Evolutionary conservation across 2,888 invertebrate species (phyloP).

Genomic region (Junonia oenone): DNA sequence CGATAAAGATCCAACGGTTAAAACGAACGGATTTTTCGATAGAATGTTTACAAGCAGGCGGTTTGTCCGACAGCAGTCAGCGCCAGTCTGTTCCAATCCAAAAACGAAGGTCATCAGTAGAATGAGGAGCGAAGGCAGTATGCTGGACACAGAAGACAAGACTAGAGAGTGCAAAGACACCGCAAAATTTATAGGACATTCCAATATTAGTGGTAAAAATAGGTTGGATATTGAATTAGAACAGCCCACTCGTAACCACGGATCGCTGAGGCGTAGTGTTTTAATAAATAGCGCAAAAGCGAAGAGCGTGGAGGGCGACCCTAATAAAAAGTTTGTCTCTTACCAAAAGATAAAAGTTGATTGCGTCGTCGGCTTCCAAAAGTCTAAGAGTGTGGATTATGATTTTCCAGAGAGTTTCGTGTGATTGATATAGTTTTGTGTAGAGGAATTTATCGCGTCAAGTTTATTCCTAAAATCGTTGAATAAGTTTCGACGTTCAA

Average conservation of each 20-base stretch:
- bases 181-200: slow-evolving; percentile 56
- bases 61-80: slow-evolving; percentile 66
- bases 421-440: slow-evolving; percentile 37
- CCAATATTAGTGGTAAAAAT: slow-evolving; percentile 52
- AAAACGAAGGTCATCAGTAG: slow-evolving; percentile 55
- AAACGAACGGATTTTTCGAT: slow-evolving; percentile 50
- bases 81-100: slow-evolving; percentile 53
- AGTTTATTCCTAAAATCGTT: slow-evolving; percentile 30
- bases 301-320: slow-evolving; percentile 58
- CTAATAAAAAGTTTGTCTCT: slow-evolving; percentile 48
- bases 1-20: slow-evolving; percentile 42
- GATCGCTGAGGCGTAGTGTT: slow-evolving; percentile 72
- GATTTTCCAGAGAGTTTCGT: slow-evolving; percentile 72
- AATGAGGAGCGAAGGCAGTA: slow-evolving; percentile 62
- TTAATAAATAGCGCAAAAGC: slow-evolving; percentile 70
- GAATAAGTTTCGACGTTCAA: slow-evolving; percentile 2
- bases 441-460: slow-evolving; percentile 30
- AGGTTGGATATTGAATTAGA: slow-evolving; percentile 52
- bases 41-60: slow-evolving; percentile 56
- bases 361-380: slow-evolving; percentile 64
- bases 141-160: slow-evolving; percentile 44
- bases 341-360: slow-evolving; percentile 65
- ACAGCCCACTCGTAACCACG: slow-evolving; percentile 42
- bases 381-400: slow-evolving; percentile 61
- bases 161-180: slow-evolving; percentile 32